A percentile compares a stretch with the other conserved stretches of the same genome.
These are phyloP conservation scores for Pardalotus punctatus DNA, from an alignment of 2,113 vertebrate species.

Conservation along the genomic window DNA sequence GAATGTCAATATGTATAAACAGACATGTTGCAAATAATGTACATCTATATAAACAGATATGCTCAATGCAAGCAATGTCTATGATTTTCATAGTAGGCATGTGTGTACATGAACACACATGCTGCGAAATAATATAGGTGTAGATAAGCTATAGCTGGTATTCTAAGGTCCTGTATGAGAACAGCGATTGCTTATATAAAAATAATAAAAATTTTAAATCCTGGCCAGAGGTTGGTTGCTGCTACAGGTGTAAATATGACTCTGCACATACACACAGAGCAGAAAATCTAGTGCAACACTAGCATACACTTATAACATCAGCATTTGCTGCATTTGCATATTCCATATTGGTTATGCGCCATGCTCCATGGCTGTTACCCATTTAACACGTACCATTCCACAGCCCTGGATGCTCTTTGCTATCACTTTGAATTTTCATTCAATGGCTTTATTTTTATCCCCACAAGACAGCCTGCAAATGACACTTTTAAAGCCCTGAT, in stretches of 20 bases:
- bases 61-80: not conserved
- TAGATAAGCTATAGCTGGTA: not conserved
- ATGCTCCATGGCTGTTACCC: not conserved
- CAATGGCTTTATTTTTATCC: not conserved
- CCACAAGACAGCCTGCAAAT: not conserved
- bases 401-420: not conserved
- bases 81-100: not conserved
- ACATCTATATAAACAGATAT: not conserved
- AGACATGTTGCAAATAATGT: not conserved
- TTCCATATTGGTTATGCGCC: too few relatives aligned
- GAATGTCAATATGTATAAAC: not conserved
- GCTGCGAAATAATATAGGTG: not conserved
- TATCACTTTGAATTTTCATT: not conserved
- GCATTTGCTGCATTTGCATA: not conserved
- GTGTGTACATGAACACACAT: not conserved
- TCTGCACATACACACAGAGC: not conserved
- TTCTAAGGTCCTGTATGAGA: fast-evolving
- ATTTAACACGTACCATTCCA: not conserved
- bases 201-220: not conserved
- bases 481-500: not conserved
- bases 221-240: not conserved
- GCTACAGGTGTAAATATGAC: not conserved
- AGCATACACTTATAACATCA: not conserved
- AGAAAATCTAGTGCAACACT: not conserved
- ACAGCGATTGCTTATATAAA: not conserved